Base-by-base conservation (phyloP, 2,797 vertebrate species). In the Pantherophis vulpinus region DNA sequence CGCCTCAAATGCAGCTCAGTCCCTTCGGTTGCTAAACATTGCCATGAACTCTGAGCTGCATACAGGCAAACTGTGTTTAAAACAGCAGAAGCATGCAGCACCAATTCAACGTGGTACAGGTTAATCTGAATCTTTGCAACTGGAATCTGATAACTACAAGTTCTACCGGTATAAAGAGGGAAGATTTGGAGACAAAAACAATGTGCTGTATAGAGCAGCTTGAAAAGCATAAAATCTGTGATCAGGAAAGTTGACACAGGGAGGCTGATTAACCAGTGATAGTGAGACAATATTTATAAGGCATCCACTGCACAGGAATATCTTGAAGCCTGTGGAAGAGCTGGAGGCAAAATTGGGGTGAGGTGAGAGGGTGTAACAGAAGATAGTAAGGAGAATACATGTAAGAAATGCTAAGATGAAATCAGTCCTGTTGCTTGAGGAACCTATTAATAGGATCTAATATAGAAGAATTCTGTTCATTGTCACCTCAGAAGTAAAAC, bases 21-120 rank as follows among this genome's bases (percentile, higher is more conserved):
- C 97, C 95, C 96, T 96, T 95, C 95, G 93, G 96, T 95, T 93
- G 94, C 94, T 96, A 94, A 94, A 91, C 89, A 86, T 94, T 97
- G 29, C 59, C 83, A 61, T 60, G 55, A 66, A 92, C 47, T 27
- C 13, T 27, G 86, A 91, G 51, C 25, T 55, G 23, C 42, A 10
- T 16, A 47, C 7, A 23, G 54, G 2, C 47, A 5, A 42, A n/a
- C 42, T 74, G 54, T 37, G 32, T 47, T 29, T 58, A 42, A 47
- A 88, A 42, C 27, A 18, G 23, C 51, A 86, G 16, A 83, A 32
- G 23, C 23, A 23, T 55, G 32, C 29, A 13, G 9, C 42, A 23
- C 51, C 60, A n/a, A 23, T 60, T 61, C 58, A 70, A 8, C 25
- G 2, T 8, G 32, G 91, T 89, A 29, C 25, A 79, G 37, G 37